Evolutionary conservation across 2,797 vertebrate species (phyloP), one percentile per base, ranked within the genome.

Genomic region (Dryobates pubescens): DNA sequence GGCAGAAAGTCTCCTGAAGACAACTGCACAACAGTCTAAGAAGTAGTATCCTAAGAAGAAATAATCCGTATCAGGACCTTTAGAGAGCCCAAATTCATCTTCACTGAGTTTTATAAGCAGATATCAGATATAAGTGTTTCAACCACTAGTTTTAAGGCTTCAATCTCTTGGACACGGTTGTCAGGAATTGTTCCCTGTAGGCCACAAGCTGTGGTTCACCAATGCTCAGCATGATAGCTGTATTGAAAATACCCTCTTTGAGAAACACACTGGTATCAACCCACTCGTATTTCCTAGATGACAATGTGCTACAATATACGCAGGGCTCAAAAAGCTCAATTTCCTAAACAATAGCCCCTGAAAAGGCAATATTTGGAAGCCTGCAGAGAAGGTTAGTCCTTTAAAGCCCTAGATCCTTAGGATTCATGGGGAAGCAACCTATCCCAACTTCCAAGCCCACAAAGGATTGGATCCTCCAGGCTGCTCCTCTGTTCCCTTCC

Each of bases 1-100:
- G 76, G 81, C 92, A 94, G 89, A 73, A 91, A 82, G 72, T 58
- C 82, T 96, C 86, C 93, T 65, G 36, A 93, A 95, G 89, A 91
- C 74, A 82, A 93, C 41, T 17, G 63, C 34, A 89, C 45, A 92
- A 90, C 51, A 57, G 76, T 9, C 72, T 75, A 38, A 38, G 38
- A 38, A 38, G 36, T 13, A 38, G 38, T 38, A 29, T 41, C 69
- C 45, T 45, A 63, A 81, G 70, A 88, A 90, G 54, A 90, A 90
- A 59, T 63, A 56, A 56, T 3, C 56, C 14, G 0, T 79, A 81
- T 62, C 51, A n/a, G 45, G 32, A 70, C 54, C 64, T 79, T 76
- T 18, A 71, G 68, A 73, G 90, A 89, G 34, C 15, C 17, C 19
- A 83, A 78, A 72, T 82, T 87, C 61, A 87, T 58, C 73, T 83